Evolutionary conservation across 1,140 invertebrate species (phyloP).

Genomic region (Drosophila hydei): DNA sequence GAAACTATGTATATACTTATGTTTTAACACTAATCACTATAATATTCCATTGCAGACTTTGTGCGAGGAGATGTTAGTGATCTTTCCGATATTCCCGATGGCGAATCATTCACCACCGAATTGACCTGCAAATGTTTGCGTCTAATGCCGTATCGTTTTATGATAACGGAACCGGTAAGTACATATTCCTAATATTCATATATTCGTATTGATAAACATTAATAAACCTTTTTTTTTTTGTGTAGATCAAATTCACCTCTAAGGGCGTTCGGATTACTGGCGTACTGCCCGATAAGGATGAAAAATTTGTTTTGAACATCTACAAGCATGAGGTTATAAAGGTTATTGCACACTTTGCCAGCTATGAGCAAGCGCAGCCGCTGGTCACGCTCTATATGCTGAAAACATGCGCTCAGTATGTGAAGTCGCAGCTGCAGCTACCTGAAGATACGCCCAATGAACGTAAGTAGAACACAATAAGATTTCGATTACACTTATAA

Average conservation of each 20-base stretch:
- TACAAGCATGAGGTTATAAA: conserved; percentile 88
- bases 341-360: conserved; percentile 90
- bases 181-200: background rate
- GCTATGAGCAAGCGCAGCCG: conserved; percentile 88
- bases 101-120: conserved; percentile 81
- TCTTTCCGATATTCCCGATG: conserved; percentile 52
- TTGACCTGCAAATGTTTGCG: conserved; percentile 90
- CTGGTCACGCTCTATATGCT: conserved; percentile 92
- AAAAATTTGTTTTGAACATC: conserved; percentile 85
- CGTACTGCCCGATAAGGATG: conserved; percentile 86
- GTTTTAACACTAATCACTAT: background rate
- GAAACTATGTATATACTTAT: background rate
- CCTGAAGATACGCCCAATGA: conserved; percentile 72
- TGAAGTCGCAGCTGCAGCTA: conserved; percentile 89
- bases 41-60: conserved; percentile 57
- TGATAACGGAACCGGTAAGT: conserved; percentile 87
- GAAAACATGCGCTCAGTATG: conserved; percentile 86
- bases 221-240: background rate
- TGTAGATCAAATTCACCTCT: conserved; percentile 87
- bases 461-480: conserved; percentile 47
- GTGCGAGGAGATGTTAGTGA: conserved; percentile 68
- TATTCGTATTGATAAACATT: background rate
- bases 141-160: conserved; percentile 91
- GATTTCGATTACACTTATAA: background rate
- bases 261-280: conserved; percentile 88